Evolutionary conservation across 2,113 vertebrate genomes (phyloP), one percentile per base, ranked within the genome.

Genomic region (Daboia siamensis): DNA sequence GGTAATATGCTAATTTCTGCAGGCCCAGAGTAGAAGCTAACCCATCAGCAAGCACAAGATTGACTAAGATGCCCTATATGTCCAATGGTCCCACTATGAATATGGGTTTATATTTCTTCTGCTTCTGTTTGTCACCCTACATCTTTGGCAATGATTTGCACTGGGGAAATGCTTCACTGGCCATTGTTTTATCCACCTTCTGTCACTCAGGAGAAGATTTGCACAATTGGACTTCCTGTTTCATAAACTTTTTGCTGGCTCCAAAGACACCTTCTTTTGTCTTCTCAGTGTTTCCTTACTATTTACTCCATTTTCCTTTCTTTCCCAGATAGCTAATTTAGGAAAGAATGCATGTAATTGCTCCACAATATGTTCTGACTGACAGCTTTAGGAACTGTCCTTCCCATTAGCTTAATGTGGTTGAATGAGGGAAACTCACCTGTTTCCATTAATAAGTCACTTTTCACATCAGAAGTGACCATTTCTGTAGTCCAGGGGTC

Each of bases 361-460:
- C 13, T 29, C 20, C 21, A 57, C 21, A 23, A 44, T 39, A 21
- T 39, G n/a, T 46, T 24, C 17, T 89, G 10, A 44, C 2, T 44
- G 55, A 39, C 12, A 15, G 33, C 9, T 23, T 44, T 59, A 39
- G 55, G 33, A 44, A 2, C 33, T 39, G 3, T n/a, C 44, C 48
- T 64, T 87, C 17, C 86, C 21, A 61, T 39, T 88, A 48, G 59
- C 61, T 84, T 52, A 33, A 52, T 6, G 51, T 95, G 95, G 91
- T 20, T 69, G 52, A 93, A 52, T 59, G 51, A 93, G 39, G 86
- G n/a, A 26, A 86, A 84, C 17, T 15, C 95, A 29, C 54, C 91
- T 6, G 2, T n/a, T 55, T 56, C 56, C n/a, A 2, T 84, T 61
- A 33, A 64, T 44, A 24, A 93, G 10, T 8, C 91, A 92, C 13